These are phyloP conservation scores for Fragariocoptes setiger DNA, from an alignment of 1,140 invertebrate species.

Conservation along the genomic window DNA sequence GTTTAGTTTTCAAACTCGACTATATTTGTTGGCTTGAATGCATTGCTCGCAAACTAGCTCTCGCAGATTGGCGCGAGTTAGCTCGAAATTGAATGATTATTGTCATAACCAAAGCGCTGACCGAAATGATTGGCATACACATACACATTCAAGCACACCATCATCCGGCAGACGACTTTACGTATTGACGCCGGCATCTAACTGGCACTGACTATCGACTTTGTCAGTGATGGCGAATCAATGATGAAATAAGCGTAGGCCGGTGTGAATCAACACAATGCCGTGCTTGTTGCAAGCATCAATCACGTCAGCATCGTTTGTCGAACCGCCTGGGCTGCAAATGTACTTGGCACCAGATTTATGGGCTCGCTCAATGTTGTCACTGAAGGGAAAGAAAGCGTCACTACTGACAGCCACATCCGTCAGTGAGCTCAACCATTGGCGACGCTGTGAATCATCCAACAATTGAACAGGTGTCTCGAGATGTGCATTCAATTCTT, in stretches of 20 bases:
- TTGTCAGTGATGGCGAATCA: constrained; percentile 18
- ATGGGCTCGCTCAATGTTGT: constrained; percentile 74
- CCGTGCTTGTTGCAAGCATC: constrained; percentile 66
- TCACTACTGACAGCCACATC: constrained; percentile 81
- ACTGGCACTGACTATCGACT: neutral
- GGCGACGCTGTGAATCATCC: constrained; percentile 25
- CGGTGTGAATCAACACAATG: constrained; percentile 62
- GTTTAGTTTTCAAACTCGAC: no score
- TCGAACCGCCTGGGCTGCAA: constrained; percentile 65
- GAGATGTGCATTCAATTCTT: neutral
- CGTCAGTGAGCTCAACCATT: constrained; percentile 44
- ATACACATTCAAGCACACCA: no score
- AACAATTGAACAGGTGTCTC: neutral
- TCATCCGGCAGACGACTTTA: neutral
- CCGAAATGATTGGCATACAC: no score
- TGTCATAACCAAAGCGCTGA: no score
- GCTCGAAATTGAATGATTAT: no score
- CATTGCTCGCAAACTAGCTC: no score
- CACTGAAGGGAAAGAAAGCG: constrained; percentile 91
- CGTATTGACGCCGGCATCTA: neutral
- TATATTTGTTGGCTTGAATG: no score
- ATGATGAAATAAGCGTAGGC: constrained; percentile 75
- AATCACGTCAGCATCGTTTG: constrained; percentile 63
- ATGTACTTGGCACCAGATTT: constrained; percentile 75
- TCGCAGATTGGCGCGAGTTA: no score